phyloP scores from a whole-genome alignment of 2,113 vertebrate species.

The Xiphophorus couchianus region DNA sequence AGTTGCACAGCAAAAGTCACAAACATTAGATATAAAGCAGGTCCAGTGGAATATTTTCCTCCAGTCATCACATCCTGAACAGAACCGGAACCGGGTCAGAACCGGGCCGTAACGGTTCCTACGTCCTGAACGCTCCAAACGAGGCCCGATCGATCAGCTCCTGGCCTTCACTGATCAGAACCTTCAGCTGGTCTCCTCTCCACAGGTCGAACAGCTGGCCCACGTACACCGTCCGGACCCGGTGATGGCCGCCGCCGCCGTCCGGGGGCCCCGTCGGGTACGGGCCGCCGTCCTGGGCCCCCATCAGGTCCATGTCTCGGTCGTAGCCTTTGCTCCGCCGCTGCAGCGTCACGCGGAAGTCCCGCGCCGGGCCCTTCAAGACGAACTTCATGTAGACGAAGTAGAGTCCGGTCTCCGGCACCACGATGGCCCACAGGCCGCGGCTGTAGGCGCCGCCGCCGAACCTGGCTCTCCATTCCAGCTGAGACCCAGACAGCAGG shows the following conservation, averaged over 20 bases:
- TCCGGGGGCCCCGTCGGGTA: too few species aligned
- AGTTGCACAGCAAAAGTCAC: too few species aligned
- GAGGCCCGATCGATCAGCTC: neutral
- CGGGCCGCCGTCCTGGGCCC: neutral
- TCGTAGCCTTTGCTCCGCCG: neutral
- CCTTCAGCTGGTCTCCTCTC: neutral
- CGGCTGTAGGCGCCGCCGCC: neutral
- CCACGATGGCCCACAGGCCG: neutral
- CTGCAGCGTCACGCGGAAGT: neutral
- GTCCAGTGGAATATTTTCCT: too few species aligned
- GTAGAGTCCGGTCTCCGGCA: slow-evolving; percentile 1
- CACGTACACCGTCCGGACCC: neutral
- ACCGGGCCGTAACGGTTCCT: neutral
- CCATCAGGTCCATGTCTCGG: accelerated
- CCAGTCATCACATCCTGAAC: too few species aligned
- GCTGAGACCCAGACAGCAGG: too few species aligned
- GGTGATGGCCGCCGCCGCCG: too few species aligned
- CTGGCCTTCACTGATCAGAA: neutral
- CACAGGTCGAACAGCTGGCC: slow-evolving; percentile 2
- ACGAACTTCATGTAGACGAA: slow-evolving; percentile 12
- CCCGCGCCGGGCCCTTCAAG: accelerated
- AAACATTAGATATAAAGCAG: too few species aligned
- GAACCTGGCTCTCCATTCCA: too few species aligned
- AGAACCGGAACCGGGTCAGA: too few species aligned
- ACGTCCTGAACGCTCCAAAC: slow-evolving; percentile 14